phyloP scores from a whole-genome alignment of 2,888 invertebrate genomes.

The Ornithoptera priamus region DNA sequence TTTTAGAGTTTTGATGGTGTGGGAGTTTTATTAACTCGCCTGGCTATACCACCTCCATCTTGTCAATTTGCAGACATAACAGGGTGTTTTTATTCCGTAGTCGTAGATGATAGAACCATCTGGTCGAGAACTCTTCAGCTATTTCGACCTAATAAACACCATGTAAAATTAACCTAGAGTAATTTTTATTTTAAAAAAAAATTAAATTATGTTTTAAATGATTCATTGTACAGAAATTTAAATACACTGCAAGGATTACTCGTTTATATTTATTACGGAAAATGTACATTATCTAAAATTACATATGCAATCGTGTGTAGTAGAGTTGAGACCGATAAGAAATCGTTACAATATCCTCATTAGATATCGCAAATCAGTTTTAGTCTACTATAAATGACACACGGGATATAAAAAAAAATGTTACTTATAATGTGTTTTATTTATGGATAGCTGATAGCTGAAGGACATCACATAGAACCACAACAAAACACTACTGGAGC shows the following conservation, averaged over 20 bases:
- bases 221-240: background rate
- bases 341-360: slow-evolving; percentile 28
- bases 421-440: slow-evolving; percentile 9
- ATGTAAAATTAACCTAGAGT: too few species aligned
- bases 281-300: slow-evolving; percentile 17
- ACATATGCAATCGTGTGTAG: slow-evolving; percentile 19
- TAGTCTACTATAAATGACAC: slow-evolving; percentile 11
- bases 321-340: slow-evolving; percentile 23
- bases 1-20: too few species aligned
- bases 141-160: too few species aligned
- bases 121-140: too few species aligned
- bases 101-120: too few species aligned
- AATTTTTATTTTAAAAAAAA: too few species aligned
- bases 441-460: slow-evolving; percentile 71
- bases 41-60: too few species aligned
- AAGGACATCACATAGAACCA: slow-evolving; percentile 83
- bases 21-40: too few species aligned
- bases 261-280: slow-evolving; percentile 8
- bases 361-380: slow-evolving; percentile 27
- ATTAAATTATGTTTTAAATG: too few species aligned
- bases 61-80: too few species aligned
- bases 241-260: background rate
- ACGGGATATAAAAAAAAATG: slow-evolving; percentile 6
- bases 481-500: slow-evolving; percentile 84
- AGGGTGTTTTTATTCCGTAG: too few species aligned